Base-by-base conservation (phyloP, 2,797 vertebrate species). In the Arnoldichthys spilopterus region DNA sequence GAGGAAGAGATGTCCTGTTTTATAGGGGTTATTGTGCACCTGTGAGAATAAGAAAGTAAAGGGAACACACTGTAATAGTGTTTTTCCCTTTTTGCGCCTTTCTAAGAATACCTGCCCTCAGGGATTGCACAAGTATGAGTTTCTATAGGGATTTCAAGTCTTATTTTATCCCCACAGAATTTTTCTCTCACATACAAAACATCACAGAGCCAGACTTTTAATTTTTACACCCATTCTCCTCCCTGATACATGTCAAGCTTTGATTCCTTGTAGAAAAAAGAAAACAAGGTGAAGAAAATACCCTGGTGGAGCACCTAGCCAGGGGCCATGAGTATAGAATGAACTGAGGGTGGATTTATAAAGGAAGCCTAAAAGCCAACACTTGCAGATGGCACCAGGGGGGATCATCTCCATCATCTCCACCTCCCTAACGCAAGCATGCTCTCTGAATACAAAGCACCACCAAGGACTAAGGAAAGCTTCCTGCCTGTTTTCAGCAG, bases 111-210 rank as follows among this genome's bases (percentile, higher is more conserved):
- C 16, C 69, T 77, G 69, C 51, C 79, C 84, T 87, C 84, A 80
- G 77, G 82, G 84, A 83, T 84, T 63, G 66, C 56, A 54, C 51
- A 54, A 92, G 89, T 86, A 88, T 87, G 90, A 87, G 87, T 43
- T 84, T 86, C 79, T 86, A 78, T 49, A 78, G 74, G 28, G 86
- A 90, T 91, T 88, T 69, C 85, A 87, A 86, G 82, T 40, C 71
- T 67, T 71, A 64, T 73, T 37, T n/a, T 62, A 82, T 71, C 68
- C 30, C 26, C 24, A 8, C 70, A 51, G 58, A 72, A 66, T 58
- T 47, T 61, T 34, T 58, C 40, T 26, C 18, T 1, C 53, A 56
- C 34, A 61, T 69, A 45, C 53, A 20, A 45, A 26, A 73, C 26
- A 58, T 66, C 24, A 67, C 68, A 72, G 30, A 71, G 28, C 64